phyloP scores from a whole-genome alignment of 37 sponge, comb jelly and placozoan species.

The Crambe crambe region DNA sequence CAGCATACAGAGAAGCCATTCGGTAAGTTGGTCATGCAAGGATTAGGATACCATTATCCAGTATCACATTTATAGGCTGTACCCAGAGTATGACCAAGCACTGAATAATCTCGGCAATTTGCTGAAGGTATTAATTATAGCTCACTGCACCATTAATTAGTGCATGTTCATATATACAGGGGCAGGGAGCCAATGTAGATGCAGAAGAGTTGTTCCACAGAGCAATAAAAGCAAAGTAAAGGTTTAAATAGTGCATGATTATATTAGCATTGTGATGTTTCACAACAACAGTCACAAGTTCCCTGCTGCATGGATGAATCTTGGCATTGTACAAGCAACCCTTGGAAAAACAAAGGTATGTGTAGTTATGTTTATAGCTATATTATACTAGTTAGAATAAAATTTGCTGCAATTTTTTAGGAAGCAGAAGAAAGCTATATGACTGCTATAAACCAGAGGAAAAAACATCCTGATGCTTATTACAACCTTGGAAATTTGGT shows the following conservation, averaged over 20 bases:
- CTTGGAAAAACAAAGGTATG: constrained; percentile 38
- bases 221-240: constrained; percentile 57
- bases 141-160: too few relatives aligned
- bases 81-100: constrained; percentile 83
- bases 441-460: constrained; percentile 63
- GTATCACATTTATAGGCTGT: constrained; percentile 18
- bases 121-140: constrained; percentile 47
- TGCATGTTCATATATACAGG: constrained; percentile 29
- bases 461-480: constrained; percentile 77
- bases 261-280: neutral
- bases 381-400: neutral
- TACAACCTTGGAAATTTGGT: constrained; percentile 88
- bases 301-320: constrained; percentile 92
- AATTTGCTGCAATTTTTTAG: neutral
- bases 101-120: constrained; percentile 85
- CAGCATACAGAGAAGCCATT: constrained; percentile 71
- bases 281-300: constrained; percentile 38
- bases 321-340: constrained; percentile 75
- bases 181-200: constrained; percentile 18
- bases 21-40: constrained; percentile 16
- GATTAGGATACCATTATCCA: neutral
- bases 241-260: neutral
- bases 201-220: constrained; percentile 53
- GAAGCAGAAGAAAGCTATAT: constrained; percentile 68
- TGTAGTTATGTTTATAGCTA: neutral